phyloP scores from a whole-genome alignment of 2,888 invertebrate genomes.

The Perizoma affinitatum region DNA sequence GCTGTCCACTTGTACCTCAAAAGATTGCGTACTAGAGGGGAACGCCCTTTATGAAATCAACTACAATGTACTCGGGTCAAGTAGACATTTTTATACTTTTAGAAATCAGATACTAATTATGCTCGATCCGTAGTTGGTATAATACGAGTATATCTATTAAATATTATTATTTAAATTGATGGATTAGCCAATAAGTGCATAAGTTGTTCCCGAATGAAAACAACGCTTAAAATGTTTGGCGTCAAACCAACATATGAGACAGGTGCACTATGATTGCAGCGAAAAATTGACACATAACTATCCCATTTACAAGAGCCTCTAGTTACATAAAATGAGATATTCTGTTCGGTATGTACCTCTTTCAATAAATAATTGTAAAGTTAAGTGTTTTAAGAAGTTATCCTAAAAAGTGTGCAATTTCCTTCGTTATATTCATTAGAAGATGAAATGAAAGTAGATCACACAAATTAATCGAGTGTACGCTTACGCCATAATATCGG shows the following conservation, averaged over 20 bases:
- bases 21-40: constrained; percentile 61
- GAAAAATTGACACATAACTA: too few species aligned
- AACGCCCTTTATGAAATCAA: constrained; percentile 80
- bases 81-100: constrained; percentile 65
- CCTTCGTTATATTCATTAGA: constrained; percentile 39
- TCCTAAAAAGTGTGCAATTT: too few species aligned
- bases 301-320: too few species aligned
- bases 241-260: too few species aligned
- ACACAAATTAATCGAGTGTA: constrained; percentile 66
- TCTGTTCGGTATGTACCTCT: too few species aligned
- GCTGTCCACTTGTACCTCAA: constrained; percentile 49
- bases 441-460: constrained; percentile 61
- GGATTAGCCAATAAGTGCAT: constrained; percentile 11
- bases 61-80: constrained; percentile 69
- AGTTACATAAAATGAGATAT: too few species aligned
- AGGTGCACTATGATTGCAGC: too few species aligned
- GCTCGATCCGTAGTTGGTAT: constrained; percentile 56
- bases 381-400: too few species aligned
- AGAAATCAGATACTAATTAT: constrained; percentile 56
- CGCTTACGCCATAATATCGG: constrained; percentile 61
- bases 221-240: not conserved
- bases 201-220: constrained; percentile 42
- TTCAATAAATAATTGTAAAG: too few species aligned
- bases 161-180: constrained; percentile 14
- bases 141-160: constrained; percentile 29